Percentiles rank a stretch among this genome's conserved stretches.
These are phyloP conservation scores for Dasysyrphus albostriatus DNA, from an alignment of 2,888 invertebrate genomes.

Conservation along the genomic window DNA sequence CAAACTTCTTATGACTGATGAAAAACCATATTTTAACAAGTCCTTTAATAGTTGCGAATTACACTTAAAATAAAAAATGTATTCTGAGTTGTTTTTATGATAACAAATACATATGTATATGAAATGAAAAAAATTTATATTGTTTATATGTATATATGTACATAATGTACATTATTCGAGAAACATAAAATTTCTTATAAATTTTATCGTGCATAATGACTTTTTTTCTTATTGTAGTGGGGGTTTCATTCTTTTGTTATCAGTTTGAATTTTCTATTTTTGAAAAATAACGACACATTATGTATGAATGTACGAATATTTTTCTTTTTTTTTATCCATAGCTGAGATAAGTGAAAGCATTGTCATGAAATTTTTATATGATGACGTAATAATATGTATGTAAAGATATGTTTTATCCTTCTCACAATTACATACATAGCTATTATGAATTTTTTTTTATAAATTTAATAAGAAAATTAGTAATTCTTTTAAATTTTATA, in stretches of 20 bases:
- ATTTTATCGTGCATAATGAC: neutral
- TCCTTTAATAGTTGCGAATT: conserved; percentile 61
- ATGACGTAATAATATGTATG: neutral
- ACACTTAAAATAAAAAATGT: neutral
- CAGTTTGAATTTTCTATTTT: conserved; percentile 2
- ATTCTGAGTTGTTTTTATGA: conserved; percentile 19
- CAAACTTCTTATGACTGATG: conserved; percentile 41
- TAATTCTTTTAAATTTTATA: no score
- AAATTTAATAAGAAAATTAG: neutral
- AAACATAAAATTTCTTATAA: neutral
- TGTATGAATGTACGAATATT: no score
- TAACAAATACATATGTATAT: conserved; percentile 15
- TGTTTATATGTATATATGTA: neutral
- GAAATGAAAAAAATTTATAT: no score
- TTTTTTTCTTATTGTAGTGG: neutral
- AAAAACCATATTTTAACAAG: conserved; percentile 18
- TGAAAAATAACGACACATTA: neutral
- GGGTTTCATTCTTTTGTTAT: neutral
- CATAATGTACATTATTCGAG: neutral
- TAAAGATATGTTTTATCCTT: neutral
- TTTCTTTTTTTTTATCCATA: neutral
- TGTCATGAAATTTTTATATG: neutral
- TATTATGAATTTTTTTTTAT: neutral
- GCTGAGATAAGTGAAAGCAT: neutral
- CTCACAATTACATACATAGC: no score